These are phyloP conservation scores for Spongilla lacustris DNA, from an alignment of 37 sponge, comb jelly and placozoan species.

Conservation along the genomic window DNA sequence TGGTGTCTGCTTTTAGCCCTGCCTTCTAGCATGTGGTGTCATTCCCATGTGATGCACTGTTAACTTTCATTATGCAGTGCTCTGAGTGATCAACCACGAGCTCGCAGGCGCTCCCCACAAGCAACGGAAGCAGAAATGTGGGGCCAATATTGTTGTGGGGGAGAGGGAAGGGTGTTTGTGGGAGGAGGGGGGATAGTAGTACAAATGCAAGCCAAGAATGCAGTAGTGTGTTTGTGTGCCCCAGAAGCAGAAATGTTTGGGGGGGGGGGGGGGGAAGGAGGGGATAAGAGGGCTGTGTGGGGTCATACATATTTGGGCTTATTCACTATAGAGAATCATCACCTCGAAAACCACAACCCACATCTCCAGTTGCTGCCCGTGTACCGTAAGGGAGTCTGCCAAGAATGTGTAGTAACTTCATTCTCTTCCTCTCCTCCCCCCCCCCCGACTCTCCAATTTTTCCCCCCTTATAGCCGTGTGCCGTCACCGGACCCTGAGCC, in stretches of 20 bases:
- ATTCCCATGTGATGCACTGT: not conserved
- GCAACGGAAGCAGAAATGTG: not conserved
- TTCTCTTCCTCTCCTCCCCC: not conserved
- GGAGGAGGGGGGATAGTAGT: not conserved
- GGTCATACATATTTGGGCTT: not conserved
- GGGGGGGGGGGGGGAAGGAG: no score
- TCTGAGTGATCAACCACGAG: not conserved
- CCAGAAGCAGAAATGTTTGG: no score
- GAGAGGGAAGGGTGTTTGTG: not conserved
- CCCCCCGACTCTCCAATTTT: not conserved
- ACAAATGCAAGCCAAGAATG: no score
- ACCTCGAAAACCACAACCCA: not conserved
- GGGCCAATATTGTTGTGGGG: not conserved
- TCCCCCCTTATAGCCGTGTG: not conserved
- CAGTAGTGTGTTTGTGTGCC: no score
- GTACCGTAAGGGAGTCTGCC: not conserved
- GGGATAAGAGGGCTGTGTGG: no score
- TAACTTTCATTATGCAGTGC: not conserved
- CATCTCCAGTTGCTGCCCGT: not conserved
- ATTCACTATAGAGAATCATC: not conserved
- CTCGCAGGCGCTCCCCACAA: not conserved
- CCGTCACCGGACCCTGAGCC: conserved; percentile 68
- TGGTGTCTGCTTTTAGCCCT: no score
- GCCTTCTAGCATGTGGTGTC: not conserved
- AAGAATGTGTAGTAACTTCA: not conserved